These are phyloP conservation scores for Peromyscus melanophrys DNA, from an alignment of 2,797 vertebrate species.

Conservation along the genomic window DNA sequence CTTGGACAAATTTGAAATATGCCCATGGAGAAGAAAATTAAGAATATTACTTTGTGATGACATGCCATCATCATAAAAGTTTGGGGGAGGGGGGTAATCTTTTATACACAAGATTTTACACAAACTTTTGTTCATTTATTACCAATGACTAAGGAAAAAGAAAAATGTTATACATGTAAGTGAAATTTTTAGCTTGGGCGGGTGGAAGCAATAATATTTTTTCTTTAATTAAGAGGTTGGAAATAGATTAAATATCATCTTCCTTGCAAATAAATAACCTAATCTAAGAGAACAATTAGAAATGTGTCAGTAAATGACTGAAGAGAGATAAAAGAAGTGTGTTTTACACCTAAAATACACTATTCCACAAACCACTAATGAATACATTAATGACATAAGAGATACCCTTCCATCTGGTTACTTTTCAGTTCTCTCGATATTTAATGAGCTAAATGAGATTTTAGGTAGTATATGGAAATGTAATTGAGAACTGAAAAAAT, in stretches of 20 bases:
- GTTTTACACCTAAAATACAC: neutral
- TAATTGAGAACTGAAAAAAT: constrained; percentile 46
- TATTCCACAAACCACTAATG: neutral
- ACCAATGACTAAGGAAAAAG: constrained; percentile 18
- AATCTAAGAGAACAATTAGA: constrained; percentile 20
- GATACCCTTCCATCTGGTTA: neutral
- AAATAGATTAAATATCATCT: neutral
- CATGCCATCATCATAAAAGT: neutral
- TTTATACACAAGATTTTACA: neutral
- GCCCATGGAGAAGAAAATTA: neutral
- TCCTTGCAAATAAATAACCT: neutral
- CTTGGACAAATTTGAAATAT: neutral
- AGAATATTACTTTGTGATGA: neutral
- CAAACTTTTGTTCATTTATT: neutral
- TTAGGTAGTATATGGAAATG: constrained; percentile 26
- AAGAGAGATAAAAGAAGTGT: neutral
- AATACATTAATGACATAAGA: neutral
- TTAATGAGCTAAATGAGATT: constrained; percentile 12
- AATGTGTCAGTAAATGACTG: constrained; percentile 46
- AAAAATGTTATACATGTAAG: neutral
- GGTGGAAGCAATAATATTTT: constrained; percentile 4
- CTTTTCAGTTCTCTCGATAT: constrained; percentile 13
- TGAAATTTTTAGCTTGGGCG: neutral
- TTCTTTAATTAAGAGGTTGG: constrained; percentile 54
- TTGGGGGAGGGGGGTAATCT: neutral